Evolutionary conservation across 1,140 invertebrate genomes (phyloP).

Genomic region (Cydia splendana): DNA sequence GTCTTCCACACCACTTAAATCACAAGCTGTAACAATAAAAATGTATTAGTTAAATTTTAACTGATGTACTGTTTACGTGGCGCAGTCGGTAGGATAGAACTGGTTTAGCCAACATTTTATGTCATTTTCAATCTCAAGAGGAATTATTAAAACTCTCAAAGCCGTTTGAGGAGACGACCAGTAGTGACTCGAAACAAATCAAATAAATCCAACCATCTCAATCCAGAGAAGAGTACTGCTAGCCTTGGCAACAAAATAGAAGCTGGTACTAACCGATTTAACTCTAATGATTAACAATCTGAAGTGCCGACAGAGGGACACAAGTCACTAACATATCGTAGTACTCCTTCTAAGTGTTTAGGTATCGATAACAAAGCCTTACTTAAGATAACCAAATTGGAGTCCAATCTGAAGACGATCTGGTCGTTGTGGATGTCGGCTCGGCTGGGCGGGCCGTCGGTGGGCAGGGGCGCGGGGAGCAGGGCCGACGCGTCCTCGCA

Average conservation of each 20-base stretch:
- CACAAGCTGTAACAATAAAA: slow-evolving; percentile 67
- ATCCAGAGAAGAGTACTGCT: no score
- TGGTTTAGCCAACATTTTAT: no score
- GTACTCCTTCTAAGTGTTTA: not conserved
- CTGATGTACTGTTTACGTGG: not conserved
- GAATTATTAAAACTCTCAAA: no score
- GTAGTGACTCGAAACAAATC: no score
- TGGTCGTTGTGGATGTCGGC: slow-evolving; percentile 92
- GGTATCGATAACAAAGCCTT: slow-evolving; percentile 40
- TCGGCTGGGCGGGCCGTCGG: slow-evolving; percentile 77
- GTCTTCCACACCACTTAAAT: slow-evolving; percentile 71
- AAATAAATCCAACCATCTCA: no score
- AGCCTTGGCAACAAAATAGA: no score
- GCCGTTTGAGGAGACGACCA: no score
- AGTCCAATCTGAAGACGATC: slow-evolving; percentile 95
- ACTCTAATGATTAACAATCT: no score
- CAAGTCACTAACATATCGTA: not conserved
- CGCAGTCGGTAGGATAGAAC: no score
- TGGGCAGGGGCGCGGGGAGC: slow-evolving; percentile 81
- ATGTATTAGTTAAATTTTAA: slow-evolving; percentile 35
- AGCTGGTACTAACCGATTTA: no score
- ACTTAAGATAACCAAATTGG: slow-evolving; percentile 89
- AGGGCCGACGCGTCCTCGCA: slow-evolving; percentile 89
- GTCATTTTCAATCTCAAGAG: no score
- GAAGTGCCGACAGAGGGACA: no score